Conservation (phyloP, 1,140 invertebrate genomes). For the Aphis gossypii region DNA sequence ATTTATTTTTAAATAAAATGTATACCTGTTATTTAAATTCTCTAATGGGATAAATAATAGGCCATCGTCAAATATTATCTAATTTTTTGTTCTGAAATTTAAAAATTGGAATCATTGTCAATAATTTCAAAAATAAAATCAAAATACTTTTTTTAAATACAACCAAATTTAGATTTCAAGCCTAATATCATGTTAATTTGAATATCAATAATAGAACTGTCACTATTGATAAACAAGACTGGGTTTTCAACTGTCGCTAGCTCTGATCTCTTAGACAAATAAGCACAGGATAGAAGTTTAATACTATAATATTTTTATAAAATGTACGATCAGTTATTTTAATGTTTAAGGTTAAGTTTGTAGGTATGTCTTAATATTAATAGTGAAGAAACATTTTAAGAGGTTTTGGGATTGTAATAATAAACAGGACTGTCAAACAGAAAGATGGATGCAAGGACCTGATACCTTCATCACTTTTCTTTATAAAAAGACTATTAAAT, state of each 20-base stretch:
- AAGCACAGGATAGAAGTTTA: neutral
- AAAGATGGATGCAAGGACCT: too few species aligned
- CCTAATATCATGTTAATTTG: neutral
- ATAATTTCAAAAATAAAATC: too few species aligned
- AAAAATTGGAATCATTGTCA: too few species aligned
- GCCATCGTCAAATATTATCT: neutral
- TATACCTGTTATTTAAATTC: neutral
- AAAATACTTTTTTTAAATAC: neutral
- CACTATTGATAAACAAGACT: neutral
- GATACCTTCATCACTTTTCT: too few species aligned
- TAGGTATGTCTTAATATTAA: too few species aligned
- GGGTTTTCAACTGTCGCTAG: neutral
- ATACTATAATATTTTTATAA: neutral
- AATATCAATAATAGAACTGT: neutral
- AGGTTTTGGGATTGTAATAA: too few species aligned
- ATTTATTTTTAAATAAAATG: neutral
- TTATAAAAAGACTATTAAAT: too few species aligned
- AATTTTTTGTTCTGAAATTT: neutral
- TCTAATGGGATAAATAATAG: neutral
- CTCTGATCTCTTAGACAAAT: neutral
- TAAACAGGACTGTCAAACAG: too few species aligned
- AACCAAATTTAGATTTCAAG: neutral
- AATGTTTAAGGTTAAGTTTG: too few species aligned
- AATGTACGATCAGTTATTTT: too few species aligned
- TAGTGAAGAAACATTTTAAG: too few species aligned